Evolutionary conservation across 92 coral and sea anemone species (phyloP).

Genomic region (Hydrozoanthus gracilis): DNA sequence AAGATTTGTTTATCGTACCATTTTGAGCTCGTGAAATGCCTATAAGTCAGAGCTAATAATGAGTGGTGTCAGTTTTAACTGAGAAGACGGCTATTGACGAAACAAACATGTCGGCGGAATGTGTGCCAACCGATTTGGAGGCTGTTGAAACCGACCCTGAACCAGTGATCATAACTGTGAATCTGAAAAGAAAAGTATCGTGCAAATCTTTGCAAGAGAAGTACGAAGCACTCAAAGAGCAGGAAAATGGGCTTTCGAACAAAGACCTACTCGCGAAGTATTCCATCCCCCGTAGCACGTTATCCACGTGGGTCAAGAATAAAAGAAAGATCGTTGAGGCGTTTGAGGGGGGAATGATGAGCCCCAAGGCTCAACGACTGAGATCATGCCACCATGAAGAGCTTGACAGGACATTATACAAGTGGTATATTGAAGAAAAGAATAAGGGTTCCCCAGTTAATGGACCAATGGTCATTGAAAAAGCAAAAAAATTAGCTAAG

Average conservation of each 20-base stretch:
- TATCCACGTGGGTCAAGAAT: slow-evolving; percentile 65
- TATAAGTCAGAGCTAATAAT: too few relatives aligned
- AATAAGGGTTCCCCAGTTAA: not conserved
- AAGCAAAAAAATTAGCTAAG: slow-evolving; percentile 2
- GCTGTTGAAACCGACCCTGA: not conserved
- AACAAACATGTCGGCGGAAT: slow-evolving; percentile 3
- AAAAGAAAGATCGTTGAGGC: slow-evolving; percentile 54
- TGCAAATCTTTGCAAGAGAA: slow-evolving; percentile 56
- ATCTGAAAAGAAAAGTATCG: slow-evolving; percentile 51
- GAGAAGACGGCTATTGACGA: not conserved
- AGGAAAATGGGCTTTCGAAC: slow-evolving; percentile 57
- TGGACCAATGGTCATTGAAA: slow-evolving; percentile 19
- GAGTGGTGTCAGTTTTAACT: too few relatives aligned
- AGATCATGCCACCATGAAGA: slow-evolving; percentile 1
- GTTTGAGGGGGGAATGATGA: slow-evolving; percentile 2
- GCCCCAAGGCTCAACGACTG: not conserved
- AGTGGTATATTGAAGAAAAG: slow-evolving; percentile 30
- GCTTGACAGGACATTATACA: slow-evolving; percentile 42
- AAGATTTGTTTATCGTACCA: too few relatives aligned
- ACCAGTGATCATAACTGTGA: slow-evolving; percentile 6
- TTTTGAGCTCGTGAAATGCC: too few relatives aligned
- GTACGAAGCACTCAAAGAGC: slow-evolving; percentile 58
- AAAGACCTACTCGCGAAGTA: slow-evolving; percentile 62
- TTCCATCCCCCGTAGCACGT: slow-evolving; percentile 52
- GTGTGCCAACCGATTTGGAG: not conserved